Evolutionary conservation across 2,888 invertebrate species (phyloP), one percentile per base, ranked within the genome.

Genomic region (Odiellus spinosus): DNA sequence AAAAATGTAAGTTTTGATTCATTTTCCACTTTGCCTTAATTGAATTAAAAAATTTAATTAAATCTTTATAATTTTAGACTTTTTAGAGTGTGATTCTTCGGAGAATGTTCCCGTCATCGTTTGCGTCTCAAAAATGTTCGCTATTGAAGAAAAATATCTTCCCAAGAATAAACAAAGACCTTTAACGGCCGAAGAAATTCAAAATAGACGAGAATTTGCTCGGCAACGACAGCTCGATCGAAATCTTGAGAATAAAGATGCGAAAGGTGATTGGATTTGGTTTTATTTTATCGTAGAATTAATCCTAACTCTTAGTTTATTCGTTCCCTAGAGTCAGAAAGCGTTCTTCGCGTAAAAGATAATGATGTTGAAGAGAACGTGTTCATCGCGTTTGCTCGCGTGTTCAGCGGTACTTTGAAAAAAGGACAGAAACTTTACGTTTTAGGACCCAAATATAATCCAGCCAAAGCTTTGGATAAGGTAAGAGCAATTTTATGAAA

Each of bases 121-220:
- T 53, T 84, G 74, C 71, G 75, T 84, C 58, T 88, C 88, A 0
- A 88, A 93, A 73, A 90, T 95, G 88, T 80, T 85, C 67, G 78
- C 83, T 45, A 76, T 73, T 20, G 82, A 86, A 60, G 76, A 74
- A 51, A 76, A 73, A 55, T 68, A 71, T 50, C 64, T 93, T 53
- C 87, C 88, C 0, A 76, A 85, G 63, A 82, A 86, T 63, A 80
- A 76, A 62, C 76, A 79, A 8, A 62, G 60, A 62, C 73, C 76
- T n/a, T 67, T 86, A 51, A 83, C 80, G 1, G 70, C 71, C 14
- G 79, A 80, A 61, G 83, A 87, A 63, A 72, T 87, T 63, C 72
- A 75, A 11, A 62, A 71, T 6, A 72, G 82, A 45, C 70, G 80
- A 47, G 80, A 80, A 58, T 67, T 70, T 47, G 80, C 81, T 0